Percentiles rank a stretch among this genome's conserved stretches.
These are phyloP conservation scores for Xanthorhoe spadicearia DNA, from an alignment of 2,888 invertebrate species.

Conservation along the genomic window DNA sequence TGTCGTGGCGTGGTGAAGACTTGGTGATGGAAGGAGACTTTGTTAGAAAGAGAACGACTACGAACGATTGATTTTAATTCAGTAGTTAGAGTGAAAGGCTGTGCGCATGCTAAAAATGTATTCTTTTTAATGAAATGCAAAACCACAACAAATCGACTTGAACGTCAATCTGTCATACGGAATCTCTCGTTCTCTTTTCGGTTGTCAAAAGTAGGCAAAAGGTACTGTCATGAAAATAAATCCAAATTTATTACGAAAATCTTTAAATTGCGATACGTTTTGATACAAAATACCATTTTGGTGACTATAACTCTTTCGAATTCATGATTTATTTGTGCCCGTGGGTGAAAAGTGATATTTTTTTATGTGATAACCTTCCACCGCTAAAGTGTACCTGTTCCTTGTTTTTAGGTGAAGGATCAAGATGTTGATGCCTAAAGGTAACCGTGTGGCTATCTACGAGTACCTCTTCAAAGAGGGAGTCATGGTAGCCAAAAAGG, in stretches of 20 bases:
- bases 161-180: conserved; percentile 29
- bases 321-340: conserved; percentile 45
- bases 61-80: too few relatives aligned
- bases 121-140: not conserved
- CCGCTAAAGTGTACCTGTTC: conserved; percentile 52
- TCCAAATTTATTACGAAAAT: conserved; percentile 51
- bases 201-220: conserved; percentile 60
- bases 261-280: conserved; percentile 34
- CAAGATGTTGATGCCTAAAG: conserved; percentile 99
- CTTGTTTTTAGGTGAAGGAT: conserved; percentile 74
- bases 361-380: conserved; percentile 56
- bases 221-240: conserved; percentile 50
- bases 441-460: conserved; percentile 97
- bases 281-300: conserved; percentile 22
- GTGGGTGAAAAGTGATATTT: conserved; percentile 38
- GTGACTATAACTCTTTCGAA: conserved; percentile 19
- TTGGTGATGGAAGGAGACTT: too few relatives aligned
- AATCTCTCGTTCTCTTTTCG: conserved; percentile 48
- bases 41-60: too few relatives aligned
- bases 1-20: too few relatives aligned
- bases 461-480: conserved; percentile 99
- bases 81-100: not conserved
- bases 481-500: conserved; percentile 99
- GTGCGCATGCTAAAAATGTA: not conserved
- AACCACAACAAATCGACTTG: not conserved